phyloP scores from a whole-genome alignment of 2,888 invertebrate species.

The Andricus curvator region DNA sequence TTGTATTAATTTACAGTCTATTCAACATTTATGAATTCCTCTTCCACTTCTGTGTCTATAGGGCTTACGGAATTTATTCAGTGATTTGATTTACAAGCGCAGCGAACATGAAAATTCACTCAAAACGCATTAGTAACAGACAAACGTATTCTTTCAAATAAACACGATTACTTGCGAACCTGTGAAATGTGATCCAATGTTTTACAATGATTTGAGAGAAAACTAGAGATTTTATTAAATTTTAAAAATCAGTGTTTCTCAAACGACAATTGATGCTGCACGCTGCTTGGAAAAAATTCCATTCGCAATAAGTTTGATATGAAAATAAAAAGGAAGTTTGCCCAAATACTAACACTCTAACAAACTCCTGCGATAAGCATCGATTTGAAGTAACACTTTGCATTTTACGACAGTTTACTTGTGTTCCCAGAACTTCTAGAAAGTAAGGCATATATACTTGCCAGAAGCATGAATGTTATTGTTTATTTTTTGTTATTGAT shows the following conservation, averaged over 20 bases:
- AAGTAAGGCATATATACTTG: constrained; percentile 18
- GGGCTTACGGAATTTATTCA: constrained; percentile 12
- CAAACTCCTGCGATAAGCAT: not conserved
- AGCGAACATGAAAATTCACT: constrained; percentile 37
- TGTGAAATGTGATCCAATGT: not conserved
- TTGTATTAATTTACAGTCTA: not conserved
- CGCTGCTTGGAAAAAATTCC: not conserved
- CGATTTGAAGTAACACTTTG: not conserved
- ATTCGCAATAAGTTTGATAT: not conserved
- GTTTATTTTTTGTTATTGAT: constrained; percentile 12
- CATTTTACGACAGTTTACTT: constrained; percentile 12
- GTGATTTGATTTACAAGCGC: not conserved
- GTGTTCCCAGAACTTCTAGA: constrained; percentile 30
- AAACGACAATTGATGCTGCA: constrained; percentile 45
- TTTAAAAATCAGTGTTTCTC: constrained; percentile 48
- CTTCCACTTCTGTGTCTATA: not conserved
- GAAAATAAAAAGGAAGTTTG: not conserved
- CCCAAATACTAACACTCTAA: constrained; percentile 19
- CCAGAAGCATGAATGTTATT: constrained; percentile 26
- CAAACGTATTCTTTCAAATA: constrained; percentile 25
- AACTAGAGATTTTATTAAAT: not conserved
- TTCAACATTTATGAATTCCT: not conserved
- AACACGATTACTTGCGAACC: not conserved
- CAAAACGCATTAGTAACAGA: constrained; percentile 31
- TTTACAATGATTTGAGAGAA: not conserved